These are phyloP conservation scores for Hemibagrus wyckioides DNA, from an alignment of 2,113 vertebrate genomes.

Conservation along the genomic window DNA sequence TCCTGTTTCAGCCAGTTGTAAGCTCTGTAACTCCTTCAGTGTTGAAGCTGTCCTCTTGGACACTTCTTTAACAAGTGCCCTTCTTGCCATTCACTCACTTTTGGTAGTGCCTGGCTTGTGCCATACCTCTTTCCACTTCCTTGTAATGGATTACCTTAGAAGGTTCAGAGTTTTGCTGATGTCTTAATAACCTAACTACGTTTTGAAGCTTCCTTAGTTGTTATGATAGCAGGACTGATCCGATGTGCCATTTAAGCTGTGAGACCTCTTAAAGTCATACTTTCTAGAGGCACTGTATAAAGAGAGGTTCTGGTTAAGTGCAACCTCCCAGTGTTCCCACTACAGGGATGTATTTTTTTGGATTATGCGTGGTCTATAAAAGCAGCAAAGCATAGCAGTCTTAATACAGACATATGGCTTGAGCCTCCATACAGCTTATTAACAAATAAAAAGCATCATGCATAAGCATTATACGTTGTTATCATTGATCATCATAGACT, in stretches of 20 bases:
- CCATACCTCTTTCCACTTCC: neutral
- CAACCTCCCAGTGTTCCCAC: neutral
- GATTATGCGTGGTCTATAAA: neutral
- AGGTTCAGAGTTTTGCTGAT: neutral
- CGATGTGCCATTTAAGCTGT: neutral
- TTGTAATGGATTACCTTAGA: neutral
- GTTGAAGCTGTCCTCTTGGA: neutral
- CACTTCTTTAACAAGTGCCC: neutral
- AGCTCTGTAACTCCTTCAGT: neutral
- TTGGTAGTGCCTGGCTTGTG: neutral
- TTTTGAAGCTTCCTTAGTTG: neutral
- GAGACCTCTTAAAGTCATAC: neutral
- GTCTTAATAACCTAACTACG: neutral
- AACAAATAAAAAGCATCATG: neutral
- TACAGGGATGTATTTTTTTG: neutral
- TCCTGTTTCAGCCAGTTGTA: neutral
- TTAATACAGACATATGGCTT: neutral
- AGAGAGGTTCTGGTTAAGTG: neutral
- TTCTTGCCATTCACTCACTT: neutral
- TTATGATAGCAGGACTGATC: neutral
- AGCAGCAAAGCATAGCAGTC: neutral
- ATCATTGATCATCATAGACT: too few relatives aligned
- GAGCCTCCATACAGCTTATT: too few relatives aligned
- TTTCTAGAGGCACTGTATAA: neutral
- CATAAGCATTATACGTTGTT: neutral